Percentiles rank a stretch among this genome's conserved stretches.
Evolutionary conservation across 2,888 invertebrate species (phyloP).

Genomic region (Nycteola revayana): DNA sequence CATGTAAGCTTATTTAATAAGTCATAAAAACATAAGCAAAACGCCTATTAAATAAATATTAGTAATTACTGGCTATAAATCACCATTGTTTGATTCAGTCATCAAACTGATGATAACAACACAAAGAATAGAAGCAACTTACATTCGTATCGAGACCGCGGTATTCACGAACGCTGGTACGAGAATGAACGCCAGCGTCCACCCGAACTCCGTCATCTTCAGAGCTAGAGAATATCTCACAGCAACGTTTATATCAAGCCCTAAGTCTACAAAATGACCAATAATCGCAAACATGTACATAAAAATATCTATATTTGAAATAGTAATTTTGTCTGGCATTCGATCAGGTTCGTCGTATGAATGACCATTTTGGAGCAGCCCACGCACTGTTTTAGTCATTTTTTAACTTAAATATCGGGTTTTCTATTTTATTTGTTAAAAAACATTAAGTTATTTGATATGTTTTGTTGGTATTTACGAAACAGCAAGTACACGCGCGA

Average conservation of each 20-base stretch:
- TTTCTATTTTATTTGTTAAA: too few species aligned
- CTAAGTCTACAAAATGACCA: slow-evolving; percentile 86
- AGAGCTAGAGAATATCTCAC: slow-evolving; percentile 82
- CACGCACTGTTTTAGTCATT: slow-evolving; percentile 59
- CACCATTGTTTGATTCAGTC: too few species aligned
- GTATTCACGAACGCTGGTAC: slow-evolving; percentile 89
- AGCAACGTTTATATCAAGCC: slow-evolving; percentile 86
- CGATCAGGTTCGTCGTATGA: slow-evolving; percentile 82
- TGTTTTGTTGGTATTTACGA: too few species aligned
- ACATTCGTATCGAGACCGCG: slow-evolving; percentile 88
- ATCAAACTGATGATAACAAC: too few species aligned
- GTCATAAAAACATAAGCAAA: slow-evolving; percentile 2
- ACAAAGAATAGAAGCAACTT: too few species aligned
- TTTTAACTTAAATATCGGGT: too few species aligned
- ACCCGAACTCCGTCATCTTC: slow-evolving; percentile 83
- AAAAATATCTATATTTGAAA: slow-evolving; percentile 83
- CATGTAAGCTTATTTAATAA: background rate
- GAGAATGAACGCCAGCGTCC: slow-evolving; percentile 87
- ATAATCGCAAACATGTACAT: slow-evolving; percentile 85
- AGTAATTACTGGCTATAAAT: too few species aligned
- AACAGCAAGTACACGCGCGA: too few species aligned
- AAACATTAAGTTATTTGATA: too few species aligned
- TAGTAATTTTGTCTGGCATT: slow-evolving; percentile 81
- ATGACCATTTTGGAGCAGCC: slow-evolving; percentile 57
- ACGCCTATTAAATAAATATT: too few species aligned